A percentile compares a stretch with the other conserved stretches of the same genome.
Conservation (phyloP, 2,888 invertebrate species). For the Anaspis maculata region DNA sequence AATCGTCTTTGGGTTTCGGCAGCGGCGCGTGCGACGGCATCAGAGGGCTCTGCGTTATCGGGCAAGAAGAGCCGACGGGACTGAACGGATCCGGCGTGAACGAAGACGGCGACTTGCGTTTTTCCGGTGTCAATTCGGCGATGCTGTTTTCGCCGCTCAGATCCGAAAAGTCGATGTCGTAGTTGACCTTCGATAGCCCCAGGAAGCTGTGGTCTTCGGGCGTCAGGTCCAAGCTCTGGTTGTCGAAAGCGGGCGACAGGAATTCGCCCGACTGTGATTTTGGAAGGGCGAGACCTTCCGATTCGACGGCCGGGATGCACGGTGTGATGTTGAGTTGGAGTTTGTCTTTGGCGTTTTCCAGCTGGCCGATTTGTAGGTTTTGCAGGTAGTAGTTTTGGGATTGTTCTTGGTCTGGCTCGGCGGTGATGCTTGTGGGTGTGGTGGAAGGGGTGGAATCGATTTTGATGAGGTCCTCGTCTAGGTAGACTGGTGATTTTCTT, state of each 20-base stretch:
- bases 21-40: conserved; percentile 26
- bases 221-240: conserved; percentile 51
- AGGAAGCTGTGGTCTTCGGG: conserved; percentile 53
- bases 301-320: conserved; percentile 36
- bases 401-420: conserved; percentile 8
- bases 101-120: conserved; percentile 29
- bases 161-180: conserved; percentile 69
- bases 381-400: conserved; percentile 30
- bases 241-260: conserved; percentile 22
- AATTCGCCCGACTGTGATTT: conserved; percentile 46
- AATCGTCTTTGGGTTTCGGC: conserved; percentile 20
- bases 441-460: conserved; percentile 6
- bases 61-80: conserved; percentile 42
- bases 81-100: conserved; percentile 48
- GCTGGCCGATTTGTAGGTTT: conserved; percentile 31
- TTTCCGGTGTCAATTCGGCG: conserved; percentile 42
- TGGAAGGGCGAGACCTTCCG: too few species aligned
- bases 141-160: conserved; percentile 64
- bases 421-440: conserved; percentile 6
- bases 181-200: conserved; percentile 62
- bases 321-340: conserved; percentile 36
- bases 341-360: conserved; percentile 27
- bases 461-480: conserved; percentile 36
- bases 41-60: conserved; percentile 34
- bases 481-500: conserved; percentile 52